Base-by-base conservation (phyloP, 2,888 invertebrate genomes). In the Phortica okadai region DNA sequence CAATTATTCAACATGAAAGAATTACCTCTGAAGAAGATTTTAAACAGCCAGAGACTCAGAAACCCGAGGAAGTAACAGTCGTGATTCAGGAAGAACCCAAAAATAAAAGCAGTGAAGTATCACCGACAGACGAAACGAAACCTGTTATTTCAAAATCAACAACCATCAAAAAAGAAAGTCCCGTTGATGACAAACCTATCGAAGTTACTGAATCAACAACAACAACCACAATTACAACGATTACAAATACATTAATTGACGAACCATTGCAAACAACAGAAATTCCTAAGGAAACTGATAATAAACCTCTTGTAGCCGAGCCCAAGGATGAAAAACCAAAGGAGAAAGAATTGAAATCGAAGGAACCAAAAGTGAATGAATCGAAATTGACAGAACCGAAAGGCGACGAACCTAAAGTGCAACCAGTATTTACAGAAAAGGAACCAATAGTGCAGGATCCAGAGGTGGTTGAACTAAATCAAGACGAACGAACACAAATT, bases 191-290 rank as follows among this genome's bases (percentile, higher is more conserved):
- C 33, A 33, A 33, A 33, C 33, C 33, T 33, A 50, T 3, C 6
- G 50, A 11, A 11, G 2, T 2, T 8, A 50, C 50, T 6, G 50
- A 50, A 50, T 50, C 50, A 14, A 50, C 50, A 50, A 50, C 50
- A 50, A 50, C 8, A 50, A 50, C 50, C 2, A 50, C 3, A 50
- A 84, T 80, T 58, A 84, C 78, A 69, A 81, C 82, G 3, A 64
- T 25, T 44, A 14, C 6, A 5, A 11, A 77, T 69, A 79, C 82
- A 44, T 78, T 77, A 8, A 8, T 45, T 4, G 56, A 16, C 11
- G 74, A 64, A 64, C 54, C 66, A 0, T 21, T 77, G 56, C 8
- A 21, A n/a, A 82, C 85, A 6, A 72, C 41, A 77, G 41, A 62
- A 77, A 73, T 45, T 50, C 76, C 76, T 1, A 78, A 16, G 16